These are phyloP conservation scores for Neoaliturus tenellus DNA, from an alignment of 2,888 invertebrate genomes.

Conservation along the genomic window DNA sequence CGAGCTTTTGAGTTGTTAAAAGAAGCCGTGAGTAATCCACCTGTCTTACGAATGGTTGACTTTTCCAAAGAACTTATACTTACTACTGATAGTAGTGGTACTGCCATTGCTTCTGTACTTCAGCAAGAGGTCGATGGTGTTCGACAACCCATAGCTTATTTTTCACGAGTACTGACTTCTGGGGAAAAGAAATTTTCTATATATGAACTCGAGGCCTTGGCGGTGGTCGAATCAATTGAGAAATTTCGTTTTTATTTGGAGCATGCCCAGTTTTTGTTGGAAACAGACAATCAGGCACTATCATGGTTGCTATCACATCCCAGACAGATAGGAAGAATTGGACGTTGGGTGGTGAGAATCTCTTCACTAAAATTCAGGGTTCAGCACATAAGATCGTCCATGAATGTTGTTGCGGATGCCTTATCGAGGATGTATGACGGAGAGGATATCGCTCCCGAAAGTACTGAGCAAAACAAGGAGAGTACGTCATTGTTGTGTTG, in stretches of 20 bases:
- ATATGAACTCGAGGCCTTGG: background rate
- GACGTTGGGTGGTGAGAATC: too few relatives aligned
- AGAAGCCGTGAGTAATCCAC: background rate
- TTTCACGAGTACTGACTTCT: background rate
- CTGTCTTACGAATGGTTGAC: conserved; percentile 55
- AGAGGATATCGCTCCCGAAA: too few relatives aligned
- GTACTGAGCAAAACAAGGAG: too few relatives aligned
- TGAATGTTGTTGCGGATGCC: too few relatives aligned
- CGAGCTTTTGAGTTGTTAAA: conserved; percentile 45
- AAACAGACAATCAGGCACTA: too few relatives aligned
- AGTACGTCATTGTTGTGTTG: too few relatives aligned
- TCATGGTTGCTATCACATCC: too few relatives aligned
- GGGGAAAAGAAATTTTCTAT: background rate
- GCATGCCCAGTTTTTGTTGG: conserved; percentile 13
- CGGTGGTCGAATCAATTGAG: conserved; percentile 13
- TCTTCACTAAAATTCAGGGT: too few relatives aligned
- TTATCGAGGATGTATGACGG: too few relatives aligned
- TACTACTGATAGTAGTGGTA: background rate
- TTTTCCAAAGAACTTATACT: background rate
- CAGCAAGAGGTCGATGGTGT: conserved; percentile 6
- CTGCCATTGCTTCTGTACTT: background rate
- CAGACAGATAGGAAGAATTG: too few relatives aligned
- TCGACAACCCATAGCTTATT: background rate
- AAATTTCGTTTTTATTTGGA: conserved; percentile 38
- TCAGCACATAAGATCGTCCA: too few relatives aligned